Base-by-base conservation (phyloP, 2,113 vertebrate genomes). In the Gobiocypris rarus region DNA sequence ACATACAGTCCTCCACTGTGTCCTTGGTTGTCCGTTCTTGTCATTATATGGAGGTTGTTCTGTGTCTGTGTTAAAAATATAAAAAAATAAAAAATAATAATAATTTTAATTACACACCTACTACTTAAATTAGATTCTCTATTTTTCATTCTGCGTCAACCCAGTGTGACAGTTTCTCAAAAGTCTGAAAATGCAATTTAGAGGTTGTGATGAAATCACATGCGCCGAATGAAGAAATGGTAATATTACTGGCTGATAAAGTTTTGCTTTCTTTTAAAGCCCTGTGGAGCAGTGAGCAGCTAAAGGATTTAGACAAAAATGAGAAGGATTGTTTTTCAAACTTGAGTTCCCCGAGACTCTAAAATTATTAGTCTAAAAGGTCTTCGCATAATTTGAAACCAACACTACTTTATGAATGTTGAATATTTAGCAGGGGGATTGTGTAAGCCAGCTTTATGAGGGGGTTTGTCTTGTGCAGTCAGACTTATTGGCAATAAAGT, bases 221-320 rank as follows among this genome's bases (percentile, higher is more conserved):
- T 26, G 24, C 17, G 13, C 1, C 15, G 28, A 45, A 22, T 69
- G 28, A 69, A 10, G 28, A 28, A 61, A 41, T 61, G 31, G 79
- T 69, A 17, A 75, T 28, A 26, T 50, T 3, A 52, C 81, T 48
- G 54, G 19, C 24, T 73, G 26, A 45, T 59, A 73, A 73, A 45
- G 17, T 75, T 61, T 52, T 86, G 63, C 48, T 71, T 43, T 48
- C 41, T 61, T 41, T 41, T 71, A 52, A 41, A 63, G 28, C 70
- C 24, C 56, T 63, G 17, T 45, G 65, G 22, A 19, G 43, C 34
- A 24, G 19, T 24, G 41, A 41, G 28, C 19, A 54, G 17, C 52
- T 70, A 31, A 77, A 19, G 81, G 41, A 78, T 82, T 78, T 71
- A 8, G 9, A 38, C 17, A 67, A 69, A 75, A 79, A 24, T 84